These are phyloP conservation scores for Campoplex capitator DNA, from an alignment of 2,888 invertebrate species.

Conservation along the genomic window DNA sequence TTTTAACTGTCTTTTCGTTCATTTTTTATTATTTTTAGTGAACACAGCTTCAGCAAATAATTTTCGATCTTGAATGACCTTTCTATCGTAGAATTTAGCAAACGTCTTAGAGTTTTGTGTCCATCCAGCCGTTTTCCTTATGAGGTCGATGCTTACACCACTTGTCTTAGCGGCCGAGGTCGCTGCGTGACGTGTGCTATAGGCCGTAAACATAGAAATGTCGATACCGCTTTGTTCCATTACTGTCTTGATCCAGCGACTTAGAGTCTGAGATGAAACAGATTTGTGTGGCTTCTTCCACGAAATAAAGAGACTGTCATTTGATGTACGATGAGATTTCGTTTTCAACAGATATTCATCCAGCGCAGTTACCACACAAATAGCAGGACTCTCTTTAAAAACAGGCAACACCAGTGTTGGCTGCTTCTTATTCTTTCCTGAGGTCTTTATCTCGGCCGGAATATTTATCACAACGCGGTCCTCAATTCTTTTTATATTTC, in stretches of 20 bases:
- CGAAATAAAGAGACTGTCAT: constrained; percentile 9
- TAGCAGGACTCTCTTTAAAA: constrained; percentile 4
- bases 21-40: not conserved
- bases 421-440: too few relatives aligned
- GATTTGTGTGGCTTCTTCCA: constrained; percentile 7
- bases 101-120: not conserved
- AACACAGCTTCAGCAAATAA: not conserved
- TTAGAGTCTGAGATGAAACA: constrained; percentile 21
- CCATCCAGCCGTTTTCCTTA: constrained; percentile 7
- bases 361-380: constrained; percentile 20
- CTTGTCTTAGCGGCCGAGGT: constrained; percentile 4
- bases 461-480: constrained; percentile 35
- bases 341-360: too few relatives aligned
- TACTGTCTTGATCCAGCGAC: constrained; percentile 9
- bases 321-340: too few relatives aligned
- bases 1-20: too few relatives aligned
- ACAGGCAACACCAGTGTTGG: constrained; percentile 45
- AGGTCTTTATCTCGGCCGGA: not conserved
- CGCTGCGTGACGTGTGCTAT: constrained; percentile 1
- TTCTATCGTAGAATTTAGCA: constrained; percentile 7
- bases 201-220: not conserved
- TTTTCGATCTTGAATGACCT: not conserved
- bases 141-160: not conserved
- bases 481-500: not conserved
- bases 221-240: not conserved